phyloP scores from a whole-genome alignment of 2,888 invertebrate genomes.

The Onchidella celtica region DNA sequence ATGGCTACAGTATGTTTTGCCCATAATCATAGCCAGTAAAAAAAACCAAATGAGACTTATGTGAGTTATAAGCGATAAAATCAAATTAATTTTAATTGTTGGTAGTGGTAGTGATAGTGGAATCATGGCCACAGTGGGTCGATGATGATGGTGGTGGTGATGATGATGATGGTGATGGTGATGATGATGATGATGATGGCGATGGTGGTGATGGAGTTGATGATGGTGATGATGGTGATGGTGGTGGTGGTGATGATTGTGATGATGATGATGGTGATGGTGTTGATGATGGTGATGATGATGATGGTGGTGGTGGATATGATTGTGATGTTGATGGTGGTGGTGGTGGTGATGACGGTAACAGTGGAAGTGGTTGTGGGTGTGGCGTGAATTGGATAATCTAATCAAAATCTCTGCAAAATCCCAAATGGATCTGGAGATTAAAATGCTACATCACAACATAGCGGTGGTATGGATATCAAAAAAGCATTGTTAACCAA shows the following conservation, averaged over 20 bases:
- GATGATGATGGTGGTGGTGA: background rate
- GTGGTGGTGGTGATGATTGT: background rate
- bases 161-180: background rate
- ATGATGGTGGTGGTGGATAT: background rate
- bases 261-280: background rate
- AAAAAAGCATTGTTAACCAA: too few species aligned
- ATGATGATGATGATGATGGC: background rate
- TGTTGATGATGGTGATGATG: background rate
- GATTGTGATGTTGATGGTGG: background rate
- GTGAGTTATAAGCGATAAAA: too few species aligned
- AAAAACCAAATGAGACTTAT: too few species aligned
- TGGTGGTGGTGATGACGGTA: background rate
- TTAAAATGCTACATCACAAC: too few species aligned
- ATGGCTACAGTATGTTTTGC: too few species aligned
- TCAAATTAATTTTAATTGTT: too few species aligned
- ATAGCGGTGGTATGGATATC: too few species aligned
- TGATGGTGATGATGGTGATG: background rate
- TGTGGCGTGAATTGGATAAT: background rate
- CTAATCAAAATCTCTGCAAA: too few species aligned
- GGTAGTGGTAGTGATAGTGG: constrained; percentile 8
- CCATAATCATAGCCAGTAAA: too few species aligned
- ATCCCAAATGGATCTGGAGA: too few species aligned
- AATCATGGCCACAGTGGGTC: background rate
- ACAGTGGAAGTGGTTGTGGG: background rate
- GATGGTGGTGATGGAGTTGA: background rate